Base-by-base conservation (phyloP, 2,797 vertebrate species). In the Protosalanx chinensis region DNA sequence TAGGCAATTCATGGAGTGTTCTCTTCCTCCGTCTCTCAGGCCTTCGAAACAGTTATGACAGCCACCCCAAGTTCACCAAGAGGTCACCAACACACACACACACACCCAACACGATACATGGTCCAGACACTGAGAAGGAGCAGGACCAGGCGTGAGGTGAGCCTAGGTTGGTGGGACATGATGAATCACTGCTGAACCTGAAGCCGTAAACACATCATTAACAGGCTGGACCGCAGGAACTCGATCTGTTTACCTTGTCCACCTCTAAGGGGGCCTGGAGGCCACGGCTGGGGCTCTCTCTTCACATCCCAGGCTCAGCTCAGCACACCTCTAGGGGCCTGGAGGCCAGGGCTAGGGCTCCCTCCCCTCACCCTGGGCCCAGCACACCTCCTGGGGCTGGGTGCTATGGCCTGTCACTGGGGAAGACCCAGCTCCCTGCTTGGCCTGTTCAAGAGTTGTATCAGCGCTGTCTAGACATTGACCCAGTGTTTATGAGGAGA, bases 201-300 rank as follows among this genome's bases (percentile, higher is more conserved):
- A 89, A 86, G 86, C 86, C 83, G 83, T 91, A 92, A 91, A 91
- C 90, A 89, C 85, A 73, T 84, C 85, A 85, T 91, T 89, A 91
- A 88, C 90, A 82, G 73, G 15, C 82, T 76, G 72, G 2, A 83
- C 87, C 83, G 82, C 81, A 82, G 85, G 81, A 88, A 89, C 81
- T 72, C 15, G 81, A 87, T 86, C 86, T 83, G 84, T 91, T 86
- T 87, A 85, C 83, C 72, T 83, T 76, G 51, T 72, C 74, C n/a
- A 53, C 77, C 12, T 57, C 77, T 83, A 74, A 8, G 8, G 64
- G 33, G 29, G 51, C 32, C 6, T 3, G 61, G 8, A 16, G 12
- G 61, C 37, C 8, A 16, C 23, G 12, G 60, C 5, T 8, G 5
- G 60, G 1, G 32, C 7, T 58, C 53, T 16, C 57, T 10, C 37